Percentiles rank a stretch among this genome's conserved stretches.
Evolutionary conservation across 2,888 invertebrate species (phyloP).

Genomic region (Archips xylosteana): DNA sequence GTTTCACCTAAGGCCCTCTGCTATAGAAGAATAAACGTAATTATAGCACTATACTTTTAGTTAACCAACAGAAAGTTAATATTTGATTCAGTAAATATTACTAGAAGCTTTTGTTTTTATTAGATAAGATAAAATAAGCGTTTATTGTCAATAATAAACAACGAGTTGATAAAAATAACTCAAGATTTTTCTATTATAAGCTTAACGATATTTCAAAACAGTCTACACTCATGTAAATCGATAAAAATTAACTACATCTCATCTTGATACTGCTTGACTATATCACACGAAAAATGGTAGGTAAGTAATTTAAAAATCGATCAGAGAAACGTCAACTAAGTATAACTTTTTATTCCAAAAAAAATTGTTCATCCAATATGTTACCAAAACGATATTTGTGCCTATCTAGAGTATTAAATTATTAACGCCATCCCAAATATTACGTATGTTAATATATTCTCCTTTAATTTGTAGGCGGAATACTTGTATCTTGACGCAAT

Average conservation of each 20-base stretch:
- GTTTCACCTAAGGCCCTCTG: no score
- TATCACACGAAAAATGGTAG: neutral
- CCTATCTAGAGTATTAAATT: neutral
- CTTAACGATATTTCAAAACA: no score
- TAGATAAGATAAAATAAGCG: neutral
- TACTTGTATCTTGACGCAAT: conserved; percentile 24
- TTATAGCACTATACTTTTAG: no score
- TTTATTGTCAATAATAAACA: neutral
- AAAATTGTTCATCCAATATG: neutral
- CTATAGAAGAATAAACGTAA: no score
- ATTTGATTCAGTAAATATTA: no score
- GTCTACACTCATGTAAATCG: no score
- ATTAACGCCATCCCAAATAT: neutral
- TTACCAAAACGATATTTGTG: neutral
- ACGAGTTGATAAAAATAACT: no score
- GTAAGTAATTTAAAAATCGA: neutral
- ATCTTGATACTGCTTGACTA: no score
- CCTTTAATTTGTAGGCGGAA: conserved; percentile 19
- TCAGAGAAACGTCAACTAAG: neutral
- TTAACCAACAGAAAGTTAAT: no score
- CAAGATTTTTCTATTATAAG: no score
- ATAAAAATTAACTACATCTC: no score
- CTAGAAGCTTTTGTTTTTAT: no score
- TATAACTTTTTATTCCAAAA: neutral
- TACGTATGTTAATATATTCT: conserved; percentile 26